Percentiles rank a stretch among this genome's conserved stretches.
Evolutionary conservation across 2,888 invertebrate genomes (phyloP).

Genomic region (Idaea aversata): DNA sequence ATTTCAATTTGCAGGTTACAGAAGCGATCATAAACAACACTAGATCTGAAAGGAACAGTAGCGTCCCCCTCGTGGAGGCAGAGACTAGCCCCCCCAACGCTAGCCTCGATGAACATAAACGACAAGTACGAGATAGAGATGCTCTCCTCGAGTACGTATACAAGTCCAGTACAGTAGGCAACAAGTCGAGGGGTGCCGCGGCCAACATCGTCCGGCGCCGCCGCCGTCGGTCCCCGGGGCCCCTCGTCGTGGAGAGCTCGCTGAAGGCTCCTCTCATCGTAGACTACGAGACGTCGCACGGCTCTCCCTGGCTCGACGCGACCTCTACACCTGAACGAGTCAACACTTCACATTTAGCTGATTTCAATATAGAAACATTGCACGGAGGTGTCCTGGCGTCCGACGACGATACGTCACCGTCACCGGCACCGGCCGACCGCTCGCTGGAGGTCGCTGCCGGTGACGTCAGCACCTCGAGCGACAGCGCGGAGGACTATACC

Average conservation of each 20-base stretch:
- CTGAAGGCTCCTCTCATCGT: slow-evolving; percentile 47
- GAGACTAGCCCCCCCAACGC: background rate
- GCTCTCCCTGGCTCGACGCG: slow-evolving; percentile 25
- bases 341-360: slow-evolving; percentile 51
- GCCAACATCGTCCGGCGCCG: slow-evolving; percentile 59
- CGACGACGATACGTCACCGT: slow-evolving; percentile 4
- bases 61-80: background rate
- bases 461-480: too few species aligned
- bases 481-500: too few species aligned
- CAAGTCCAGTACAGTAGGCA: slow-evolving; percentile 30
- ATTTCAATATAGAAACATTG: slow-evolving; percentile 61
- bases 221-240: slow-evolving; percentile 32
- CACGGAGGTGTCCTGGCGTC: slow-evolving; percentile 34
- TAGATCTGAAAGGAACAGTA: background rate
- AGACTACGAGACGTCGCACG: slow-evolving; percentile 55
- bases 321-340: slow-evolving; percentile 39
- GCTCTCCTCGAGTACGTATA: slow-evolving; percentile 58
- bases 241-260: slow-evolving; percentile 22
- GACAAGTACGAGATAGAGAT: slow-evolving; percentile 36
- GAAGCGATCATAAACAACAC: background rate
- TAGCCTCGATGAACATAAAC: slow-evolving; percentile 17
- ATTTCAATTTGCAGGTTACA: slow-evolving; percentile 1
- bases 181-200: slow-evolving; percentile 50
- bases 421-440: background rate
- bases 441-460: background rate